Conservation (phyloP, 2,888 invertebrate species). For the Myathropa florea region DNA sequence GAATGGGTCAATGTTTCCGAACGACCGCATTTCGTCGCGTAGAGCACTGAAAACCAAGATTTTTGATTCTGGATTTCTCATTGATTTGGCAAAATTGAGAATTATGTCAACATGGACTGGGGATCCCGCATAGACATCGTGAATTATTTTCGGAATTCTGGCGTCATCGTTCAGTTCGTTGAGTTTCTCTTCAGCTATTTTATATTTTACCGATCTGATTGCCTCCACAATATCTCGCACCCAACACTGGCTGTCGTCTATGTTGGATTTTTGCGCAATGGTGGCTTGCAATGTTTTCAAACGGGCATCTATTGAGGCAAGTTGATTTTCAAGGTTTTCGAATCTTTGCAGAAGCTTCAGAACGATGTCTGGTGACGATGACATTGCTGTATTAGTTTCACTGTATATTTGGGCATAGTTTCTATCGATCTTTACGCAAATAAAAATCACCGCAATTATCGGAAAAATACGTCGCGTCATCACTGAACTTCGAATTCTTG, state of each 20-base stretch:
- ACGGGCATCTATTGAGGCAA: slow-evolving; percentile 2
- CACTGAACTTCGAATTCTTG: no score
- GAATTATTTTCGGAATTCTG: slow-evolving; percentile 11
- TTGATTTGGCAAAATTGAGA: slow-evolving; percentile 1
- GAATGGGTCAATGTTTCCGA: slow-evolving; percentile 4
- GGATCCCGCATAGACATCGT: slow-evolving; percentile 19
- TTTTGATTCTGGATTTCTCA: neutral
- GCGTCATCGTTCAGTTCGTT: neutral
- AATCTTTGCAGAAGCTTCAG: slow-evolving; percentile 14
- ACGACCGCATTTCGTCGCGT: slow-evolving; percentile 19
- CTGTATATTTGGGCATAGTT: neutral
- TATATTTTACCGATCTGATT: slow-evolving; percentile 3
- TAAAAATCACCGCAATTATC: neutral
- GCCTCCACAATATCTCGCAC: slow-evolving; percentile 13
- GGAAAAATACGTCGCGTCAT: neutral
- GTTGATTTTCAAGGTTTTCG: slow-evolving; percentile 10
- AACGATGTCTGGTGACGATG: neutral
- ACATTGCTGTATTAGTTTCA: neutral
- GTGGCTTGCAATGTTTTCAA: neutral
- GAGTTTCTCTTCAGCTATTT: slow-evolving; percentile 17
- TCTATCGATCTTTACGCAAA: neutral
- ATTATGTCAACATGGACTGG: slow-evolving; percentile 14
- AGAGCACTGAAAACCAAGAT: slow-evolving; percentile 3
- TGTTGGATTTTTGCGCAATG: neutral
- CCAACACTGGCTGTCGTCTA: slow-evolving; percentile 20